These are phyloP conservation scores for Lagorchestes hirsutus DNA, from an alignment of 2,797 vertebrate genomes.

Conservation along the genomic window DNA sequence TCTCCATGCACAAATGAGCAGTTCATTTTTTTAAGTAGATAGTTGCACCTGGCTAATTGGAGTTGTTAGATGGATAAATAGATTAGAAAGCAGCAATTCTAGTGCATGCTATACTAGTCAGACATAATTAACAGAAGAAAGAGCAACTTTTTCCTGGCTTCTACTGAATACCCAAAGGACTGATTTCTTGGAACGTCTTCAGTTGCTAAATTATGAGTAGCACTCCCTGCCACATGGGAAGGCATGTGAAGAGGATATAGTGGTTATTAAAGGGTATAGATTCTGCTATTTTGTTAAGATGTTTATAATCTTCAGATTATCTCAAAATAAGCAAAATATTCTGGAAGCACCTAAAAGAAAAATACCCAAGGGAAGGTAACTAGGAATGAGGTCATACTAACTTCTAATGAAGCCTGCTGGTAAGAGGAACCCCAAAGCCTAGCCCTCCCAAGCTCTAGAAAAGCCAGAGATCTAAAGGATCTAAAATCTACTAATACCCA, in stretches of 20 bases:
- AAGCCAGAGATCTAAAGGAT: neutral
- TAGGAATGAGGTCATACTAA: neutral
- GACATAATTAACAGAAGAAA: conserved; percentile 60
- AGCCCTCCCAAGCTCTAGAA: neutral
- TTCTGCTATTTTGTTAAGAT: neutral
- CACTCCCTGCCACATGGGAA: neutral
- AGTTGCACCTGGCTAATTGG: conserved; percentile 61
- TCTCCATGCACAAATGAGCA: conserved; percentile 62
- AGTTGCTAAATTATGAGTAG: conserved; percentile 22
- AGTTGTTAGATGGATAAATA: conserved; percentile 48
- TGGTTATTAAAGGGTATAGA: neutral
- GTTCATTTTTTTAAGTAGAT: conserved; percentile 59
- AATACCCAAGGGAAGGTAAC: neutral
- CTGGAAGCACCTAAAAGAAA: conserved; percentile 42
- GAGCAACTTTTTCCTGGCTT: conserved; percentile 39
- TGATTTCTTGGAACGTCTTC: conserved; percentile 55
- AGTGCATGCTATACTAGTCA: conserved; percentile 48
- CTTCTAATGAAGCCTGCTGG: neutral
- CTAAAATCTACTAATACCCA: neutral
- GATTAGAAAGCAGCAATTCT: conserved; percentile 55
- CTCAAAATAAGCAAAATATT: conserved; percentile 13
- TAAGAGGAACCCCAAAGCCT: conserved; percentile 1
- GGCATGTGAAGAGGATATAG: neutral
- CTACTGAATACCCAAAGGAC: conserved; percentile 10
- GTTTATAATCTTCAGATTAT: neutral